phyloP scores from a whole-genome alignment of 2,113 vertebrate species.

The Bucco capensis region DNA sequence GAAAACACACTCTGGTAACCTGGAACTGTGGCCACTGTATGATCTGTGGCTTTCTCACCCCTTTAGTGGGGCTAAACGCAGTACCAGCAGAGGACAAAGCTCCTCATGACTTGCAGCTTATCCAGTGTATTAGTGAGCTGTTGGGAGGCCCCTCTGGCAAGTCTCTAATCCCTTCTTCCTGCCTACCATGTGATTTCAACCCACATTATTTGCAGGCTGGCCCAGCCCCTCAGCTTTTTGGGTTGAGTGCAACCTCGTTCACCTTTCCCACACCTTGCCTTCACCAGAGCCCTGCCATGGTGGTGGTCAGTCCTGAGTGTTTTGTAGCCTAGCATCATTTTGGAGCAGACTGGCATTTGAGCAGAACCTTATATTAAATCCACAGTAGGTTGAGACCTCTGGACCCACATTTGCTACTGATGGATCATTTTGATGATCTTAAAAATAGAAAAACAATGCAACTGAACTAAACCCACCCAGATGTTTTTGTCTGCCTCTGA shows the following conservation, averaged over 20 bases:
- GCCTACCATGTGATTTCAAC: not conserved
- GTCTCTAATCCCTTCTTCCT: not conserved
- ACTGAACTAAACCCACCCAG: not conserved
- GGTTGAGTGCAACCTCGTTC: not conserved
- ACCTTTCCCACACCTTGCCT: not conserved
- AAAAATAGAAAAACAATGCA: not conserved
- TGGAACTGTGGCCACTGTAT: not conserved
- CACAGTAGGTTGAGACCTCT: not conserved
- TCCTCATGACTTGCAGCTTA: conserved; percentile 11
- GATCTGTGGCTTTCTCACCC: not conserved
- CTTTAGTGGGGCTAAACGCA: not conserved
- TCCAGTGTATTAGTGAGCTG: not conserved
- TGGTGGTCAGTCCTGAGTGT: accelerated
- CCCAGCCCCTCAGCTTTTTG: not conserved
- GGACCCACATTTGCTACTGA: not conserved
- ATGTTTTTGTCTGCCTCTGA: not conserved
- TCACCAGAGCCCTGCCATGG: accelerated
- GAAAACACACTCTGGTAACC: not conserved
- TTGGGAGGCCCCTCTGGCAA: not conserved
- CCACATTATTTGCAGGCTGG: not conserved
- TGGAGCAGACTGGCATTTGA: not conserved
- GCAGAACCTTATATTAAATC: not conserved
- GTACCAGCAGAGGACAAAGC: not conserved
- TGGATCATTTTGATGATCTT: not conserved
- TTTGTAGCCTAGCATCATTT: not conserved